Percentiles rank a stretch among this genome's conserved stretches.
Conservation (phyloP, 2,113 vertebrate genomes). For the Lampris incognitus region DNA sequence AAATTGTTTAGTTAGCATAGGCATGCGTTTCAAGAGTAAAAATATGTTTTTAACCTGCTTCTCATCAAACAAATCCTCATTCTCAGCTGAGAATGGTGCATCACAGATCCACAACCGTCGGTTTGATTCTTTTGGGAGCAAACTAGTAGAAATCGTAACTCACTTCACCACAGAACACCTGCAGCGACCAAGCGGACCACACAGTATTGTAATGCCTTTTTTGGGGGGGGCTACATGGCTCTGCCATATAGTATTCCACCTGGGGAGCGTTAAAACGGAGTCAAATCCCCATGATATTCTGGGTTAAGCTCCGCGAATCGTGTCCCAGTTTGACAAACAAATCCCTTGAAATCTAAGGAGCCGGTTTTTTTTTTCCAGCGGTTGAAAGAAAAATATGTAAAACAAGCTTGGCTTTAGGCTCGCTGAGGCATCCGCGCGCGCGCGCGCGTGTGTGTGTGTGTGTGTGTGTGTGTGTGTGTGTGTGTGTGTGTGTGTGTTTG, state of each 20-base stretch:
- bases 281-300: conserved; percentile 63
- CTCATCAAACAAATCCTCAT: conserved; percentile 11
- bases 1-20: not conserved
- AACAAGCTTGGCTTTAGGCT: not conserved
- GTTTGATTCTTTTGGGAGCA: too few relatives aligned
- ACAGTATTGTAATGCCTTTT: conserved; percentile 35
- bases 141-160: conserved; percentile 18
- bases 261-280: conserved; percentile 71
- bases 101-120: not conserved
- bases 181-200: conserved; percentile 31
- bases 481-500: not conserved
- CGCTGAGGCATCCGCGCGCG: not conserved
- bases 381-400: conserved; percentile 28
- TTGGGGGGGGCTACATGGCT: conserved; percentile 20
- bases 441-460: not conserved
- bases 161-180: not conserved
- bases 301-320: conserved; percentile 74
- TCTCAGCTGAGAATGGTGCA: not conserved
- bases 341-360: conserved; percentile 59
- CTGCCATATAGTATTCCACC: conserved; percentile 50
- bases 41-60: conserved; percentile 26
- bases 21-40: not conserved
- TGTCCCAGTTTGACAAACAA: conserved; percentile 64
- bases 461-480: not conserved
- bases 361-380: conserved; percentile 16